Percentiles rank a stretch among this genome's conserved stretches.
Evolutionary conservation across 2,888 invertebrate genomes (phyloP).

Genomic region (Drosophila testacea): DNA sequence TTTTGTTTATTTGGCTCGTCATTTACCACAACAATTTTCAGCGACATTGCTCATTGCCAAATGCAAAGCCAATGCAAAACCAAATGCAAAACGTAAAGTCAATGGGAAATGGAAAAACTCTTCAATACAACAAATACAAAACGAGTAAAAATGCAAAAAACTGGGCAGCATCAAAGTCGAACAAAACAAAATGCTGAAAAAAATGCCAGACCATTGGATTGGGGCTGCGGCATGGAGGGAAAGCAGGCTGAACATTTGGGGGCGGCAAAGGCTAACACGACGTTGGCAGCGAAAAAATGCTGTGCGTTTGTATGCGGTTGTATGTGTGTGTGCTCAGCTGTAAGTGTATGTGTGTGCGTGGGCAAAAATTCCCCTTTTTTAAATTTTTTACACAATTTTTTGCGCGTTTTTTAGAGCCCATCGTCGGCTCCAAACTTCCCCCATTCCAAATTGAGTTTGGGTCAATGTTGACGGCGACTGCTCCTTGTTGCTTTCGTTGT

Average conservation of each 20-base stretch:
- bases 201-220: constrained; percentile 42
- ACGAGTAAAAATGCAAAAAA: constrained; percentile 35
- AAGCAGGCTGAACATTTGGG: constrained; percentile 58
- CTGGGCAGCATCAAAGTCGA: constrained; percentile 71
- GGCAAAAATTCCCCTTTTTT: constrained; percentile 75
- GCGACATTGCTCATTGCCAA: constrained; percentile 1
- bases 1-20: background rate
- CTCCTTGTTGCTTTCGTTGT: constrained; percentile 33
- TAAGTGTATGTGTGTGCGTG: constrained; percentile 52
- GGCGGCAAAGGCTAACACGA: constrained; percentile 75
- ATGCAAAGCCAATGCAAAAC: constrained; percentile 30
- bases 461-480: constrained; percentile 74
- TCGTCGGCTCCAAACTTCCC: constrained; percentile 54
- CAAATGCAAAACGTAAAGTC: constrained; percentile 67
- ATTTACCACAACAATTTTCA: background rate
- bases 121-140: constrained; percentile 31
- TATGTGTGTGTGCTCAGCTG: constrained; percentile 49
- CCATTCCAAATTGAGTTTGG: constrained; percentile 69
- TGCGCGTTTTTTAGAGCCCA: constrained; percentile 80
- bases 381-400: constrained; percentile 68
- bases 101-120: constrained; percentile 41
- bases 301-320: constrained; percentile 58
- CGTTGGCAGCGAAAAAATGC: constrained; percentile 71
- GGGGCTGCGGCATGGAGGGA: constrained; percentile 13
- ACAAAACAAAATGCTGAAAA: constrained; percentile 73